Evolutionary conservation across 2,888 invertebrate genomes (phyloP).

Genomic region (Ommatoiulus sabulosus): DNA sequence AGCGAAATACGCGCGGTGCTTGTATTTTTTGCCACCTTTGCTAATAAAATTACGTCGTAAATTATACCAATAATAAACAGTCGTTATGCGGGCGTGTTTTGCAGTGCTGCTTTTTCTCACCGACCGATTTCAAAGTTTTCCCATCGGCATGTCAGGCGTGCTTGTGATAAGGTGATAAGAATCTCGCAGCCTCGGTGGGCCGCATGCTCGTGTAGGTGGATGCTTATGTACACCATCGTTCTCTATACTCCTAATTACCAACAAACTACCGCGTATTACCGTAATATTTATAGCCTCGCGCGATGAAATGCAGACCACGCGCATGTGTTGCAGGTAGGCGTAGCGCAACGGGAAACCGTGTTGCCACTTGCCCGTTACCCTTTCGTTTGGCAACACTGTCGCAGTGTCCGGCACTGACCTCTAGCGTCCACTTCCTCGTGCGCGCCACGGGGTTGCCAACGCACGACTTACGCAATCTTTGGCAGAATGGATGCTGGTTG

Average conservation of each 20-base stretch:
- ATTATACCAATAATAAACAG: slow-evolving; percentile 24
- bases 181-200: background rate
- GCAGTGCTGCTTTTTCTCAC: background rate
- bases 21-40: background rate
- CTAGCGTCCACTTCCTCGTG: background rate
- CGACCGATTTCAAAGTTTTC: background rate
- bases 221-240: background rate
- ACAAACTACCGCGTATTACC: background rate
- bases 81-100: slow-evolving; percentile 36
- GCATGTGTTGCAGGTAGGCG: background rate
- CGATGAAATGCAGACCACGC: background rate
- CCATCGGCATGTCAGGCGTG: background rate
- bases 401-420: slow-evolving; percentile 25
- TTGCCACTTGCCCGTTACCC: background rate
- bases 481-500: background rate
- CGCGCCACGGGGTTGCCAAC: background rate
- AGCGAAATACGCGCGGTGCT: background rate
- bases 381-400: background rate
- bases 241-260: background rate
- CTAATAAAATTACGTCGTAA: slow-evolving; percentile 28
- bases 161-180: background rate
- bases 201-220: slow-evolving; percentile 3
- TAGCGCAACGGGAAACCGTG: background rate
- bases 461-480: background rate
- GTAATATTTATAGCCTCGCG: background rate